Percentiles rank a stretch among this genome's conserved stretches.
Conservation (phyloP, 2,797 vertebrate genomes). For the Threskiornis aethiopicus region DNA sequence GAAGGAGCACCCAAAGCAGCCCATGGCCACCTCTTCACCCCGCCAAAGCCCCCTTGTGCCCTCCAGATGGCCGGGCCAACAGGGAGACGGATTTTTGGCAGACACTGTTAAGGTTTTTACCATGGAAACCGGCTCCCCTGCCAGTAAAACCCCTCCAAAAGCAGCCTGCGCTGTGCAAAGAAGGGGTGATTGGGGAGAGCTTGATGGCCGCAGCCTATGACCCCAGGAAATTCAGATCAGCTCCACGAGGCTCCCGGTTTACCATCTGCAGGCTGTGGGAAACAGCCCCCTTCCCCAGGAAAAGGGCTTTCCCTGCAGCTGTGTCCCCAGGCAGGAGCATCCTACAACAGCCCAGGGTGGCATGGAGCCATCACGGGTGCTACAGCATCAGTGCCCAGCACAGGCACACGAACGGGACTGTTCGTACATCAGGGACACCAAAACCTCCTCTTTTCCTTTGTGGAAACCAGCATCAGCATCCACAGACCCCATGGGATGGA, state of each 20-base stretch:
- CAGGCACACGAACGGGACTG: accelerated
- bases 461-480: background rate
- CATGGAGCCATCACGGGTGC: background rate
- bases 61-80: background rate
- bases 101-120: slow-evolving; percentile 15
- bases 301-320: background rate
- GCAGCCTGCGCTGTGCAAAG: background rate
- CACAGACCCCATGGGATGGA: background rate
- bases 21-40: accelerated
- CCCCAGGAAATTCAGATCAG: background rate
- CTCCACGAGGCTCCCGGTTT: accelerated
- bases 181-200: background rate
- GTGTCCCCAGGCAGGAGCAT: background rate
- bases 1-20: background rate
- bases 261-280: accelerated
- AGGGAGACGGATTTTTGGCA: slow-evolving; percentile 5
- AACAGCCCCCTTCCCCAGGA: background rate
- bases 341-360: background rate
- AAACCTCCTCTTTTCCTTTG: background rate
- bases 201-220: background rate
- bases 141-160: slow-evolving; percentile 1
- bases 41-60: background rate
- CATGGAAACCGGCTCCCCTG: background rate
- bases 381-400: background rate
- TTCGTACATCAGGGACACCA: background rate